phyloP scores from a whole-genome alignment of 2,113 vertebrate species.

The Perca flavescens region DNA sequence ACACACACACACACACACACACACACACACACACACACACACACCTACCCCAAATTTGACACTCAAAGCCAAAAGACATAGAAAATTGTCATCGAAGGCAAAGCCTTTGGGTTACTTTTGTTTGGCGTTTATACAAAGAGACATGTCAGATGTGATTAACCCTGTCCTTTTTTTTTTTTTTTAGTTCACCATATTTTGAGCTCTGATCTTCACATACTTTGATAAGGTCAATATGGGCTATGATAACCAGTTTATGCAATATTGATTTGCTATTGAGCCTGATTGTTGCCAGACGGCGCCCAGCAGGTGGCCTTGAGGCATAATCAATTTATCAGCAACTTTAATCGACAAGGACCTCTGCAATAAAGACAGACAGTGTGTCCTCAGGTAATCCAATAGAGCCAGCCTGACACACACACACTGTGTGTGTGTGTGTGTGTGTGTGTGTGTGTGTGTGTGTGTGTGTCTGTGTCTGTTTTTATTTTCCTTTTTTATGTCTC shows the following conservation, averaged over 20 bases:
- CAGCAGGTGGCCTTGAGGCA: slow-evolving; percentile 78
- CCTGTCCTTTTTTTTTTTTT: slow-evolving; percentile 7
- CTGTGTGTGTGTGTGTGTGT: slow-evolving; percentile 13
- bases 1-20: slow-evolving; percentile 12
- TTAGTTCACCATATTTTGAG: slow-evolving; percentile 37
- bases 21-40: background rate
- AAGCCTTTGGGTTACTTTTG: background rate
- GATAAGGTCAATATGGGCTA: slow-evolving; percentile 72
- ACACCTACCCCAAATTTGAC: background rate
- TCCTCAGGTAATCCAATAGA: slow-evolving; percentile 79
- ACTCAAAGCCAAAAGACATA: background rate
- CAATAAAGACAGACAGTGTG: slow-evolving; percentile 78
- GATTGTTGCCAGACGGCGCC: slow-evolving; percentile 78
- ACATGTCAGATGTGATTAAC: slow-evolving; percentile 34
- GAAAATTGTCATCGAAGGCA: background rate
- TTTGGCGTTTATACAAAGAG: slow-evolving; percentile 13
- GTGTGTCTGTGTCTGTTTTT: slow-evolving; percentile 23
- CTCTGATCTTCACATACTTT: slow-evolving; percentile 43
- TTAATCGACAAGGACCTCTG: slow-evolving; percentile 79
- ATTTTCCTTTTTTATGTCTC: background rate
- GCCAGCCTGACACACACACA: slow-evolving; percentile 38
- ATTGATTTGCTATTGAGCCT: slow-evolving; percentile 79
- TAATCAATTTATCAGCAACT: slow-evolving; percentile 82
- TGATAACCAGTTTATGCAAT: slow-evolving; percentile 75
- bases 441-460: slow-evolving; percentile 20